Evolutionary conservation across 2,888 invertebrate genomes (phyloP), one percentile per base, ranked within the genome.

Genomic region (Leptarthrus brevirostris): DNA sequence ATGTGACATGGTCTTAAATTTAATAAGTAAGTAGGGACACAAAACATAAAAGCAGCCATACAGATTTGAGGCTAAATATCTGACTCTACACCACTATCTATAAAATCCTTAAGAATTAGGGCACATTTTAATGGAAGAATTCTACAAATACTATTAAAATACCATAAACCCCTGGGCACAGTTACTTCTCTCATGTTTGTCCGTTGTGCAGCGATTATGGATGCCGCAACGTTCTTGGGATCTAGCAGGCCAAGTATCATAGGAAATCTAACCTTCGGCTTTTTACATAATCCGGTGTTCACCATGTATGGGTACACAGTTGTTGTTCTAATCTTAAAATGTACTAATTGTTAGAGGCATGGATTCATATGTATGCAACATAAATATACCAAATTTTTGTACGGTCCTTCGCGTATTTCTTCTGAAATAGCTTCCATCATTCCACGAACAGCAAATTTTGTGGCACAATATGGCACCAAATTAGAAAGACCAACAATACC

Each of bases 261-360:
- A 0, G 91, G 90, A 83, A 92, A 93, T 82, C 90, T 90, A 78
- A 92, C 90, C 81, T 87, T 89, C 0, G 93, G 92, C 78, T 90
- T 90, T 82, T 93, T 92, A 82, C 93, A 92, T 10, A 96, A 87
- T 0, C 94, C 95, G 0, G 95, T 96, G 83, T 94, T 91, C 16
- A 95, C 93, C 86, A 96, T 94, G 84, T 92, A 95, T 0, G 97
- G 96, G 81, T 90, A 96, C 75, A 97, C 90, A 0, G 91, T 90
- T 0, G 97, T 96, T 73, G 93, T 87, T 79, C 92, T 90, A 56
- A 97, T 89, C 87, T 90, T 82, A 72, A 82, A 77, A 12, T 56
- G 69, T 5, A 24, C 10, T 10, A n/a, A n/a, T n/a, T n/a, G n/a
- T n/a, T n/a, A n/a, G n/a, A n/a, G n/a, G n/a, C n/a, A n/a, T n/a